Percentiles rank a stretch among this genome's conserved stretches.
phyloP scores from a whole-genome alignment of 1,140 invertebrate species.

The Ptiloglossa arizonensis region DNA sequence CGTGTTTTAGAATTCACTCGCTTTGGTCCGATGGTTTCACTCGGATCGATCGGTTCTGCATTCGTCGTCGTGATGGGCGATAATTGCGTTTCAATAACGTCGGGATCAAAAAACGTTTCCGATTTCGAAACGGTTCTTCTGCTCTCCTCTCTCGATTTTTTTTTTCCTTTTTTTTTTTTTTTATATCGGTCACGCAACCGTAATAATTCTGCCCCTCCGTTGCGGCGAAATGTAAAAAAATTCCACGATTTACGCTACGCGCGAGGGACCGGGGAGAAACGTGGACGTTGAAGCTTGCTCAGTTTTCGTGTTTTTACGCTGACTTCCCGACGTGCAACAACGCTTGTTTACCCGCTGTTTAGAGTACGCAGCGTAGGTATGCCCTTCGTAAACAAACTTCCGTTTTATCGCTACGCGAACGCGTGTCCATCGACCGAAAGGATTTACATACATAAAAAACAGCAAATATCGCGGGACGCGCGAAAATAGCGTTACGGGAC shows the following conservation, averaged over 20 bases:
- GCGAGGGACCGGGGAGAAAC: too few species aligned
- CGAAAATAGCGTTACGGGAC: too few species aligned
- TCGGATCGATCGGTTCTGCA: background rate
- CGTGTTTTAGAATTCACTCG: background rate
- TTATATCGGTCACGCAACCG: background rate
- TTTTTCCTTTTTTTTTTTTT: background rate
- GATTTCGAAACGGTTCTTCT: background rate
- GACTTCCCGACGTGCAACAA: constrained; percentile 3
- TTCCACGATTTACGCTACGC: background rate
- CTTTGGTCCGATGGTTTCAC: background rate
- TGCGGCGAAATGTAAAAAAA: background rate
- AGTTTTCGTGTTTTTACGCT: constrained; percentile 7
- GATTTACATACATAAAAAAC: background rate
- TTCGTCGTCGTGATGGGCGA: background rate
- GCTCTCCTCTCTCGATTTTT: background rate
- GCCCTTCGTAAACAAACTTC: background rate
- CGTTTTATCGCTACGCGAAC: background rate
- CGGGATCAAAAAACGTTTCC: background rate
- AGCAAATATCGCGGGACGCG: background rate
- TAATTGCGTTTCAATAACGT: background rate
- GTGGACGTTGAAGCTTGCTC: background rate
- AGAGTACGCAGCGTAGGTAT: background rate
- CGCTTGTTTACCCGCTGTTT: constrained; percentile 8
- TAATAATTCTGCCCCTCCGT: background rate
- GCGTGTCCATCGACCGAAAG: background rate